Evolutionary conservation across 2,113 vertebrate species (phyloP).

Genomic region (Ochotona curzoniae): DNA sequence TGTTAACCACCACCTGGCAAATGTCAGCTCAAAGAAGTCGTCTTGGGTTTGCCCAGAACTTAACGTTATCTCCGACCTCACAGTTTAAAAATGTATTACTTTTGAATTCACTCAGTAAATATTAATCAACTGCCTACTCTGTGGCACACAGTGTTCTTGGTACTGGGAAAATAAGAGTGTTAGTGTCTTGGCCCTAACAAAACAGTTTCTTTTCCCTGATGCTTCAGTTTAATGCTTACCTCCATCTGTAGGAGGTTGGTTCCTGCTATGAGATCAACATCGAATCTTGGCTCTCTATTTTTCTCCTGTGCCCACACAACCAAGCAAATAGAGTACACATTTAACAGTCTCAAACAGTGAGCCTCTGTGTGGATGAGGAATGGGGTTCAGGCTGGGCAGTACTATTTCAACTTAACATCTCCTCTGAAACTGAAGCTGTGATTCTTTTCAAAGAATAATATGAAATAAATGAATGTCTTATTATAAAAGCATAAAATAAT

Average conservation of each 20-base stretch:
- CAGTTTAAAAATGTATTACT: background rate
- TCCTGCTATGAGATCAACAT: constrained; percentile 46
- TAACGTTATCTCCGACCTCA: background rate
- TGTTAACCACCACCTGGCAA: background rate
- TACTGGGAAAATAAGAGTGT: background rate
- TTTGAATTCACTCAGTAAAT: constrained; percentile 6
- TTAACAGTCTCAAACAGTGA: constrained; percentile 53
- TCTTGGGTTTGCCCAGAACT: background rate
- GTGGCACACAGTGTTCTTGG: background rate
- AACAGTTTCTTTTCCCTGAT: background rate
- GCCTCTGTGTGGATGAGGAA: constrained; percentile 57
- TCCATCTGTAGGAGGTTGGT: constrained; percentile 25
- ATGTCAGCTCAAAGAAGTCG: background rate
- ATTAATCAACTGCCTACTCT: background rate
- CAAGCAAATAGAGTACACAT: constrained; percentile 49
- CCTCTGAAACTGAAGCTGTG: background rate
- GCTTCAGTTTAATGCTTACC: background rate
- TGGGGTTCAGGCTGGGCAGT: background rate
- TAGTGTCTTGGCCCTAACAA: background rate
- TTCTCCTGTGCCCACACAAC: constrained; percentile 56
- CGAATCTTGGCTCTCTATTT: background rate
- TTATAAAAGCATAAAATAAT: constrained; percentile 54
- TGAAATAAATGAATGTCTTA: constrained; percentile 49
- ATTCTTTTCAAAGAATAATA: constrained; percentile 58
- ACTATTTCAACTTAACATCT: background rate